These are phyloP conservation scores for Hemithea aestivaria DNA, from an alignment of 2,888 invertebrate species.

Conservation along the genomic window DNA sequence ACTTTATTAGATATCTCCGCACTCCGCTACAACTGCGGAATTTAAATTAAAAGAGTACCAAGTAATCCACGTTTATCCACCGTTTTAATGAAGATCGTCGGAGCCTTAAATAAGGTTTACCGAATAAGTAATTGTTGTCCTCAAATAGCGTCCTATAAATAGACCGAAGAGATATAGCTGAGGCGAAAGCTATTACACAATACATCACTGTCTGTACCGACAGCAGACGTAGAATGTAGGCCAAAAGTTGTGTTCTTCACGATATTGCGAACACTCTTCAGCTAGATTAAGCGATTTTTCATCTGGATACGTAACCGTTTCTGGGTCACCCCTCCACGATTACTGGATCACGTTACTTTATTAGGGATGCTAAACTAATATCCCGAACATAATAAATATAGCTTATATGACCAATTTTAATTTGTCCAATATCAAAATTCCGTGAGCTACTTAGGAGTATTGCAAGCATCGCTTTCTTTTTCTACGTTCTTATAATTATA, in stretches of 20 bases:
- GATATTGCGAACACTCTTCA: conserved; percentile 31
- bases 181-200: conserved; percentile 25
- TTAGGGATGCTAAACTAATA: conserved; percentile 13
- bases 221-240: conserved; percentile 25
- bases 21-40: no score
- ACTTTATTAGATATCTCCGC: no score
- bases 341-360: conserved; percentile 27
- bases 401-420: no score
- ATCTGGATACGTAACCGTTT: conserved; percentile 28
- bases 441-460: no score
- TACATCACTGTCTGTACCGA: conserved; percentile 11
- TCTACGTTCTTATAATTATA: no score
- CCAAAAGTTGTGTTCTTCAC: conserved; percentile 23
- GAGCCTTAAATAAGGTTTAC: conserved; percentile 6
- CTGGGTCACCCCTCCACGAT: conserved; percentile 35
- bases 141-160: conserved; percentile 14
- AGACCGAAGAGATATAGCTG: conserved; percentile 10
- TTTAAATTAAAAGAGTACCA: no score
- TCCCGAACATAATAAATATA: background rate
- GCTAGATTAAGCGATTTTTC: conserved; percentile 37
- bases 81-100: background rate
- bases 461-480: no score
- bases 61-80: no score
- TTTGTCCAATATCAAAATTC: no score
- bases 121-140: conserved; percentile 8